These are phyloP conservation scores for Portevinia maculata DNA, from an alignment of 2,888 invertebrate species.

Conservation along the genomic window DNA sequence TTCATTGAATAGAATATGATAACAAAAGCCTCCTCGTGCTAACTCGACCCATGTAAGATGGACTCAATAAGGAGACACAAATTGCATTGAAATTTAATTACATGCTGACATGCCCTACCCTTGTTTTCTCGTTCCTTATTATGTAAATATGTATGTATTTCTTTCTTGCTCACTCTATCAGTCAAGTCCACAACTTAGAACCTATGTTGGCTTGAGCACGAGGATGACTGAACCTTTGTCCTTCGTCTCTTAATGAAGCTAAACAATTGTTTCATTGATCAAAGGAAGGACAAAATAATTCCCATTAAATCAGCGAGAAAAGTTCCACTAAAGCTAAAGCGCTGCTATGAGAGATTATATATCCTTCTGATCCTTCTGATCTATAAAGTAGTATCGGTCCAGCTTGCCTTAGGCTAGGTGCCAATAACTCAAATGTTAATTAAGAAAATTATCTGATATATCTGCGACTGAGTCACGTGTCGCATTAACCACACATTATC, in stretches of 20 bases:
- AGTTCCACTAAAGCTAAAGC: conserved; percentile 38
- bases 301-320: conserved; percentile 48
- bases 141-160: not conserved
- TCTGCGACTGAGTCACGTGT: conserved; percentile 60
- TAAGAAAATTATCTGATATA: conserved; percentile 71
- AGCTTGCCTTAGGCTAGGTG: conserved; percentile 15
- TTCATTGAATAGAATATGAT: conserved; percentile 59
- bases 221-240: conserved; percentile 10
- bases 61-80: conserved; percentile 22
- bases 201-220: conserved; percentile 2
- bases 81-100: conserved; percentile 57
- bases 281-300: conserved; percentile 56
- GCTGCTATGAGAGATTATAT: conserved; percentile 31
- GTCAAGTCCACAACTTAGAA: conserved; percentile 56
- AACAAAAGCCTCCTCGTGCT: conserved; percentile 15
- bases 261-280: conserved; percentile 32
- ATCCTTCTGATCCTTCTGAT: not conserved
- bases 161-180: not conserved
- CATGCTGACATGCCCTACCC: conserved; percentile 38
- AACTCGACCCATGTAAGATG: conserved; percentile 13
- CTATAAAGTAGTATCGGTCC: not conserved
- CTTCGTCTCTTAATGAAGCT: not conserved
- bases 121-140: conserved; percentile 42
- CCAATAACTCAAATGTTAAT: conserved; percentile 71
- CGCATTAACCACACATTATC: conserved; percentile 74